These are phyloP conservation scores for Eulithis testata DNA, from an alignment of 2,888 invertebrate genomes.

Conservation along the genomic window DNA sequence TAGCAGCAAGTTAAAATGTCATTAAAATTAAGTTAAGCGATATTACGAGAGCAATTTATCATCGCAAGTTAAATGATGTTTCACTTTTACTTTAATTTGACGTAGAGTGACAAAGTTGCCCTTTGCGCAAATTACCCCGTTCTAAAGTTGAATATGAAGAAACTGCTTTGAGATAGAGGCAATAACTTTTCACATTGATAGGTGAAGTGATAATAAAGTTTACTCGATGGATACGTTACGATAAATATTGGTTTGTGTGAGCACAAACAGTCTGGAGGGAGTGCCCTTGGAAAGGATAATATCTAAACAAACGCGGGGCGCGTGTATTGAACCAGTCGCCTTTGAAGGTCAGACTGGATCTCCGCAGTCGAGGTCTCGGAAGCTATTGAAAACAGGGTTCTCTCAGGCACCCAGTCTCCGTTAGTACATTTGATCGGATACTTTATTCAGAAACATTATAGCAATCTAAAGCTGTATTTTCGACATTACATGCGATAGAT, in stretches of 20 bases:
- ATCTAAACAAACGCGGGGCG: constrained; percentile 55
- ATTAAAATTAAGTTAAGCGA: constrained; percentile 25
- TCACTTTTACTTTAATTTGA: constrained; percentile 13
- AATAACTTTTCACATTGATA: constrained; percentile 46
- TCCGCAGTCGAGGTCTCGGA: constrained; percentile 28
- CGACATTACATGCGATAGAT: constrained; percentile 4
- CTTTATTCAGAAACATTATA: constrained; percentile 16
- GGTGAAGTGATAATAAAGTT: constrained; percentile 43
- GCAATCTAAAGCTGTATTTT: constrained; percentile 7
- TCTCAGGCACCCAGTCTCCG: constrained; percentile 14
- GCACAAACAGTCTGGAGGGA: constrained; percentile 53
- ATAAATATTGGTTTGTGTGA: constrained; percentile 44
- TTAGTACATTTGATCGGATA: not conserved
- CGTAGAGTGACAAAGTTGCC: constrained; percentile 7
- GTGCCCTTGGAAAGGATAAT: constrained; percentile 69
- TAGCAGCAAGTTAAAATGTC: constrained; percentile 20
- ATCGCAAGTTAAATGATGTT: constrained; percentile 16
- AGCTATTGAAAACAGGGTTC: constrained; percentile 34
- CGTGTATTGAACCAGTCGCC: constrained; percentile 66
- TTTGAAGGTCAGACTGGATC: constrained; percentile 57
- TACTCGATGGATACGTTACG: constrained; percentile 40
- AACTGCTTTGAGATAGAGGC: constrained; percentile 37
- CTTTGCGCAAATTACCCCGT: not conserved
- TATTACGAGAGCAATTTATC: constrained; percentile 21
- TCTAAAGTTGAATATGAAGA: constrained; percentile 40